Evolutionary conservation across 2,113 vertebrate species (phyloP), one percentile per base, ranked within the genome.

Genomic region (Pithys albifrons): DNA sequence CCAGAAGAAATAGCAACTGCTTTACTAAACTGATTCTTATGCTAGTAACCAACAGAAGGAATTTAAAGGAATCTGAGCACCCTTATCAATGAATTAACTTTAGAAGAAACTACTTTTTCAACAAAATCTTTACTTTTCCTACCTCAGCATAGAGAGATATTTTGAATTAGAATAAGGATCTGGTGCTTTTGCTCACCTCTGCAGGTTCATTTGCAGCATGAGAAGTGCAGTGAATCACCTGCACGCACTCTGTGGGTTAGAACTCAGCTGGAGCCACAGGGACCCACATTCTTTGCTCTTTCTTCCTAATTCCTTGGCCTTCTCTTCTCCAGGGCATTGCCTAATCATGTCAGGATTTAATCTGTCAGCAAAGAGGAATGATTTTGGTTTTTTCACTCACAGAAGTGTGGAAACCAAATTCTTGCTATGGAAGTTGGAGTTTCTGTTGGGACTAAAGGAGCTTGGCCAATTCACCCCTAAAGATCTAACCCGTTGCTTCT

Each of bases 31-130:
- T 43, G 49, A 78, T 92, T 92, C 52, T 61, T 65, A 25, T 1
- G 4, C 80, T 35, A 72, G 83, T 23, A 83, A 81, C 17, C 33
- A 61, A 49, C 52, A 69, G 52, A 67, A 86, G 52, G 77, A 85
- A 49, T 33, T 58, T 45, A 69, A 94, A 92, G 52, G 66, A 87
- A 75, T 28, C 73, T 37, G 48, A 86, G 27, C 31, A 37, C 78
- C 49, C 52, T 92, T 81, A 72, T 75, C 28, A 2, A 93, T 91
- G 35, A 93, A 88, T 92, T 95, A 94, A 81, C 90, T 86, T 94
- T 66, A 91, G 33, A 91, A 82, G 65, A 62, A 78, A 29, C 54
- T 37, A 29, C 72, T 58, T 91, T 92, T 93, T 61, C 57, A 69
- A 67, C 84, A 65, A 84, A 93, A 93, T 84, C 94, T 95, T 93